These are phyloP conservation scores for Abscondita cerata DNA, from an alignment of 2,888 invertebrate species.

Conservation along the genomic window DNA sequence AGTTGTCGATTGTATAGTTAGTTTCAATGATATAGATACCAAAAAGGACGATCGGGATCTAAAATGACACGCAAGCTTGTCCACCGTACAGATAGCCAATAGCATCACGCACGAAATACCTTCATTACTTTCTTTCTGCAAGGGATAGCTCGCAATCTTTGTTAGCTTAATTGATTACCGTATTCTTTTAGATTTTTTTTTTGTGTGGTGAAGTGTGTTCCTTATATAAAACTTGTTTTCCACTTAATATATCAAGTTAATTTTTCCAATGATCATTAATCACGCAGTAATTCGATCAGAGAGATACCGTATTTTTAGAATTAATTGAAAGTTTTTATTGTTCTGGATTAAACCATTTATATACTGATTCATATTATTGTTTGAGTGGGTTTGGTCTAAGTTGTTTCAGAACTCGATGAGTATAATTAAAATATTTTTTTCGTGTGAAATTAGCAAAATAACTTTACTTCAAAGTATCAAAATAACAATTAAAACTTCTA, in stretches of 20 bases:
- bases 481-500: no score
- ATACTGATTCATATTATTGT: no score
- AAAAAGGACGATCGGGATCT: conserved; percentile 25
- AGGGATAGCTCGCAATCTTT: conserved; percentile 27
- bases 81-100: conserved; percentile 31
- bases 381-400: no score
- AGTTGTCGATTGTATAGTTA: conserved; percentile 28
- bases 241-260: background rate
- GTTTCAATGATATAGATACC: conserved; percentile 31
- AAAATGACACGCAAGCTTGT: conserved; percentile 33
- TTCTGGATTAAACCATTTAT: no score
- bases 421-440: no score
- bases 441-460: no score
- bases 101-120: conserved; percentile 29
- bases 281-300: background rate
- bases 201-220: conserved; percentile 18
- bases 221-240: conserved; percentile 8
- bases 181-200: conserved; percentile 19
- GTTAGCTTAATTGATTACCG: conserved; percentile 33
- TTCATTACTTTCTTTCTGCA: conserved; percentile 27
- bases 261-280: background rate
- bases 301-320: no score
- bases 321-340: no score
- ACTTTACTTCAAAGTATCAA: no score
- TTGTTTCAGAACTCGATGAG: no score